Evolutionary conservation across 2,888 invertebrate genomes (phyloP), one percentile per base, ranked within the genome.

Genomic region (Trichogramma evanescens): DNA sequence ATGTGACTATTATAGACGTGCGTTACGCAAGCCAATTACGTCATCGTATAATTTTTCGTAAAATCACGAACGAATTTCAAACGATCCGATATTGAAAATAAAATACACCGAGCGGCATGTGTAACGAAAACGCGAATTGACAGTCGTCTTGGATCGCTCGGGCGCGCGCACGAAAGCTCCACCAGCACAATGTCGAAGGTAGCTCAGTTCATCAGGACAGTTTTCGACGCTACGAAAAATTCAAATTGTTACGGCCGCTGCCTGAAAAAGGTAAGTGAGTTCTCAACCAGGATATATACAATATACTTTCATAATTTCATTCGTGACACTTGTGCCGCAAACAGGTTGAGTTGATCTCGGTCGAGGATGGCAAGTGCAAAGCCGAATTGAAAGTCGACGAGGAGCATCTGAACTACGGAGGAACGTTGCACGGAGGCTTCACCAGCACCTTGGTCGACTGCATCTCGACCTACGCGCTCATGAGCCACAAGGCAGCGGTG

Each of bases 391-490:
- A 82, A 68, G 86, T 95, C 0, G 82, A 80, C 0, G 80, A 86
- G 4, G 88, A 90, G 66, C 89, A 93, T 72, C 79, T 88, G 2
- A 95, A 95, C 77, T 78, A 81, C 9, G 75, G 81, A 43, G 92
- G 91, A 0, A 84, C 86, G 0, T 76, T 95, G 4, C 95, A 95
- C 73, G 95, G 95, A 3, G 95, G 93, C 5, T 86, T 91, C 69
- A 89, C 89, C 4, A 88, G 91, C 4, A 89, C 91, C 0, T 75
- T 95, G 7, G 85, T 92, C 0, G 91, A 91, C 72, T 80, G 81
- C 57, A 75, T 94, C 38, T 93, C 94, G 1, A 89, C 90, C 0
- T 87, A 87, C 72, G 94, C 92, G 0, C 75, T 95, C 1, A 83
- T 89, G 73, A 85, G 89, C 0, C 83, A 85, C 68, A 83, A 81